Evolutionary conservation across 2,113 vertebrate genomes (phyloP), one percentile per base, ranked within the genome.

Genomic region (Orthochromis indermauri): DNA sequence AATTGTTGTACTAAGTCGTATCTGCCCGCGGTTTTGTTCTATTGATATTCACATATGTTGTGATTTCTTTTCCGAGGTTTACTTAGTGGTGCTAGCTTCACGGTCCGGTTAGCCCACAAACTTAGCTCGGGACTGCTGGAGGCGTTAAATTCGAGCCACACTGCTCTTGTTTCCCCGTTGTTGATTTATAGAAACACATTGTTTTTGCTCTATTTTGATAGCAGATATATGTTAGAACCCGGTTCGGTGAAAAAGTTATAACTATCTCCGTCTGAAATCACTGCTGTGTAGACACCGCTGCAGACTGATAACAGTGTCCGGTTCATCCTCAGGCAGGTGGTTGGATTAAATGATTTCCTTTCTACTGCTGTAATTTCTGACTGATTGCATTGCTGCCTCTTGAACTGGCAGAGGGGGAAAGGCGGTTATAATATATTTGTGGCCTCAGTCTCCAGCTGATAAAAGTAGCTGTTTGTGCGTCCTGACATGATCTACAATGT

Each of bases 381-480:
- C 17, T 68, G 59, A 42, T 88, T 19, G 57, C 54, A 42, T 88
- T 19, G 57, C 54, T n/a, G 19, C 71, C 45, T 31, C 80, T 80
- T 31, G 45, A 11, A n/a, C 86, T 17, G 7, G 19, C n/a, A 8
- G 26, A 26, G 40, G 54, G 40, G 3, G 37, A 19, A 26, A 26
- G 8, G 7, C 6, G 24, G 26, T 81, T 40, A 37, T 76, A 13
- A 17, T 12, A 14, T 35, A 19, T 55, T 54, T 63, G 63, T 47
- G 12, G 26, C 51, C 49, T 63, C 55, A 54, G 37, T 10, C 49
- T 83, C 10, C 13, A 6, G 24, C 73, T 80, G 82, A 45, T 57
- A 85, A 89, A 86, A 83, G 19, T 90, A 93, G 89, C 66, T 91
- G 90, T 86, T 90, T 86, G 11, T 71, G n/a, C 6, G 49, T 81